Percentiles rank a stretch among this genome's conserved stretches.
These are phyloP conservation scores for Oryctes rhinoceros DNA, from an alignment of 1,140 invertebrate species.

Conservation along the genomic window DNA sequence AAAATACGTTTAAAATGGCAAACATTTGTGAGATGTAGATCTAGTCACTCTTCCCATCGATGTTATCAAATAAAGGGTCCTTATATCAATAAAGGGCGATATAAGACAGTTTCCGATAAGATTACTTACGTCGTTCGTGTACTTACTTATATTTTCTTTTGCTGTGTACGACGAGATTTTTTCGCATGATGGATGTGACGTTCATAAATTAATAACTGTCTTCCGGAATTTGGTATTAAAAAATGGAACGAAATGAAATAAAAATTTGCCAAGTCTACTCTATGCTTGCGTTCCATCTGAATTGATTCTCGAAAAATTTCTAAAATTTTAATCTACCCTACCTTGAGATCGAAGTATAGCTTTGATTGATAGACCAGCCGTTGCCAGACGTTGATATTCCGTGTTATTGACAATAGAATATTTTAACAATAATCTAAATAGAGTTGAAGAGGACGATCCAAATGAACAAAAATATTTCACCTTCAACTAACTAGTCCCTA, in stretches of 20 bases:
- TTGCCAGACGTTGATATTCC: no score
- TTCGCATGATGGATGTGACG: background rate
- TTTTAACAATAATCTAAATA: no score
- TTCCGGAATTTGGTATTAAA: no score
- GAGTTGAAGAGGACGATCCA: no score
- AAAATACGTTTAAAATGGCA: constrained; percentile 11
- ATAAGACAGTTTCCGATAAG: constrained; percentile 8
- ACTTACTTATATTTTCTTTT: background rate
- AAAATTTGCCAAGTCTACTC: background rate
- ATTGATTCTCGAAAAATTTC: no score
- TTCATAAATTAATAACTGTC: background rate
- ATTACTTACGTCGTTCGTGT: background rate
- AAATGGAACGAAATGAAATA: background rate
- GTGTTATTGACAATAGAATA: no score
- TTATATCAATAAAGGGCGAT: constrained; percentile 18
- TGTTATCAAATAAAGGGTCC: background rate
- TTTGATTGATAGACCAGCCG: no score
- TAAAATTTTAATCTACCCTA: no score
- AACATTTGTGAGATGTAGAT: constrained; percentile 10
- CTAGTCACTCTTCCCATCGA: constrained; percentile 13
- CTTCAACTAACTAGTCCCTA: no score
- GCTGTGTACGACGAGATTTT: background rate
- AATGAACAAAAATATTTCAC: no score
- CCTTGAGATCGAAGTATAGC: no score
- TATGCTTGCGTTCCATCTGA: no score